Evolutionary conservation across 2,113 vertebrate species (phyloP).

Genomic region (Podiceps cristatus): DNA sequence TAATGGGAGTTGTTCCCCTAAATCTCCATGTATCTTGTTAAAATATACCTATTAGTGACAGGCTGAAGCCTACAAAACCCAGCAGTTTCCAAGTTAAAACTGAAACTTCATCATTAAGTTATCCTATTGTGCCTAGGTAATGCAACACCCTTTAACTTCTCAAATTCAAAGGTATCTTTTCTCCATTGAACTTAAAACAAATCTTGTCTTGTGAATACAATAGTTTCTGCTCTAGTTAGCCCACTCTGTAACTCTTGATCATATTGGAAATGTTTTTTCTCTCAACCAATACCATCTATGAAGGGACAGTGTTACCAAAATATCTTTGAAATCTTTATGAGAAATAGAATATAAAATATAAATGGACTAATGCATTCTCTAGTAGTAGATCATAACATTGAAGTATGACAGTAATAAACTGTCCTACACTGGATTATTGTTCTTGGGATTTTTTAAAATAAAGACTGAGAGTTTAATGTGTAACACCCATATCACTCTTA

Average conservation of each 20-base stretch:
- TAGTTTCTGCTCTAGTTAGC: constrained; percentile 19
- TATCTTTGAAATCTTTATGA: not conserved
- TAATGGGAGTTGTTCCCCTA: constrained; percentile 63
- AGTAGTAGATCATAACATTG: not conserved
- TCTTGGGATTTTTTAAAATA: not conserved
- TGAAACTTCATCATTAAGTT: constrained; percentile 71
- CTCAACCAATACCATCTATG: not conserved
- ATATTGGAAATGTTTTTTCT: constrained; percentile 35
- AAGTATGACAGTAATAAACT: not conserved
- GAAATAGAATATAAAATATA: not conserved
- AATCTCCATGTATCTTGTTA: constrained; percentile 70
- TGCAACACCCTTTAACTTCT: constrained; percentile 65
- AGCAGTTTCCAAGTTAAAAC: constrained; percentile 65
- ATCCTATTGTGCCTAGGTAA: constrained; percentile 58
- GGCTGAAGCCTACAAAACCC: constrained; percentile 57
- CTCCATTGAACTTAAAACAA: constrained; percentile 67
- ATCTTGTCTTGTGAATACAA: constrained; percentile 61
- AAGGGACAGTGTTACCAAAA: not conserved
- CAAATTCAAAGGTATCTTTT: constrained; percentile 62
- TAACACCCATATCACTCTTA: not conserved
- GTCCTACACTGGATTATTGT: not conserved
- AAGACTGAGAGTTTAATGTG: not conserved
- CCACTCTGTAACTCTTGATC: constrained; percentile 51
- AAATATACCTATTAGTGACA: constrained; percentile 68
- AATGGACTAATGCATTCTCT: not conserved